A percentile compares a stretch with the other conserved stretches of the same genome.
Conservation (phyloP, 1,140 invertebrate species). For the Planococcus citri region DNA sequence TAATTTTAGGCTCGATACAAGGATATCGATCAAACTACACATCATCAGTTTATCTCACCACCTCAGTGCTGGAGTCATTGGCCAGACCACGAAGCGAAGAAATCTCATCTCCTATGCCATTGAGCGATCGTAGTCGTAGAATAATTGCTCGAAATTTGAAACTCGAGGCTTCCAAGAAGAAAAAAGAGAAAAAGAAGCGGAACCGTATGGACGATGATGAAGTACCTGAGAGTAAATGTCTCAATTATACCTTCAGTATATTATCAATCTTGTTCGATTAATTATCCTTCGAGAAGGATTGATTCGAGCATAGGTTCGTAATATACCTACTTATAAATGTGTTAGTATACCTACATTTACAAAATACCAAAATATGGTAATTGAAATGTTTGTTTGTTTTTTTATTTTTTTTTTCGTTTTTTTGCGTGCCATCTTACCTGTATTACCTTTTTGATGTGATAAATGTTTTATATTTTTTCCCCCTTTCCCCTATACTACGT, state of each 20-base stretch:
- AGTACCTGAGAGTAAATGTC: neutral
- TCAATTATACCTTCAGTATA: neutral
- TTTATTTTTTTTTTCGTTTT: neutral
- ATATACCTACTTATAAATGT: too few relatives aligned
- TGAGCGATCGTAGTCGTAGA: neutral
- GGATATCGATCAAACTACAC: neutral
- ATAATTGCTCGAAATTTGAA: neutral
- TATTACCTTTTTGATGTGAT: too few relatives aligned
- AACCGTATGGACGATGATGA: neutral
- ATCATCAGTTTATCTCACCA: neutral
- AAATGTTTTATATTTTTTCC: too few relatives aligned
- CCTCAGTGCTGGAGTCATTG: neutral
- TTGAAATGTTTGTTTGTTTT: neutral
- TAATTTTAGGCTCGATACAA: conserved; percentile 27
- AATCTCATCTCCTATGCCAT: neutral
- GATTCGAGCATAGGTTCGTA: too few relatives aligned
- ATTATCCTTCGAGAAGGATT: too few relatives aligned
- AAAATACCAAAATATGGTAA: too few relatives aligned
- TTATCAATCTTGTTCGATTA: neutral
- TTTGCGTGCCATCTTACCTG: neutral
- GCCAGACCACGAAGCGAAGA: neutral
- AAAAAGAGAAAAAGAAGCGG: neutral
- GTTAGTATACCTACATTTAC: too few relatives aligned
- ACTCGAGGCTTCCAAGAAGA: neutral
- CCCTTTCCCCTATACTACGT: too few relatives aligned